Evolutionary conservation across 2,797 vertebrate genomes (phyloP).

Genomic region (Xenopus petersii): DNA sequence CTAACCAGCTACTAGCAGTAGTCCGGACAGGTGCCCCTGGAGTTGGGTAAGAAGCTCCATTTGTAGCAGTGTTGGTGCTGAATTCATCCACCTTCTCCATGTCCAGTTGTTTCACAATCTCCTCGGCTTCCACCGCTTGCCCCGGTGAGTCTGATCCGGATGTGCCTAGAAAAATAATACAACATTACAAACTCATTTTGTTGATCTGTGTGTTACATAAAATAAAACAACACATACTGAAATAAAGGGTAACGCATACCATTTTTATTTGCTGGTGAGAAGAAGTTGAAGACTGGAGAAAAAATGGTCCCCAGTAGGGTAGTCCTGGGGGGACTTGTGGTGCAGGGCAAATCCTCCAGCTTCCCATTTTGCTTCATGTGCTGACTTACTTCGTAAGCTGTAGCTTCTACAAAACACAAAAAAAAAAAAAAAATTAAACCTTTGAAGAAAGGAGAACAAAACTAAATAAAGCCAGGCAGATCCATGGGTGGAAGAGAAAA

Average conservation of each 20-base stretch:
- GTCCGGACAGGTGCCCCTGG: constrained; percentile 68
- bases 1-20: constrained; percentile 69
- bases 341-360: constrained; percentile 78
- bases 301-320: constrained; percentile 96
- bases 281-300: constrained; percentile 98
- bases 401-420: constrained; percentile 70
- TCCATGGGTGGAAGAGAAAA: no score
- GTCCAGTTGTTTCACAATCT: constrained; percentile 94
- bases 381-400: constrained; percentile 87
- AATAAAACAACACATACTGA: no score
- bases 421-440: not conserved
- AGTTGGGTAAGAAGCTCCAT: constrained; percentile 71
- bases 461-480: no score
- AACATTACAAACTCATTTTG: no score
- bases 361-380: constrained; percentile 89
- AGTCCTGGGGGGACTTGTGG: constrained; percentile 85
- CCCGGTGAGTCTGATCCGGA: constrained; percentile 91
- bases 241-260: constrained; percentile 63
- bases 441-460: not conserved
- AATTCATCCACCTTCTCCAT: constrained; percentile 91
- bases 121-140: constrained; percentile 90
- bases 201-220: no score
- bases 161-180: constrained; percentile 65
- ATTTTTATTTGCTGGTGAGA: constrained; percentile 96
- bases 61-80: constrained; percentile 79